Evolutionary conservation across 2,113 vertebrate genomes (phyloP).

Genomic region (Probosciger aterrimus): DNA sequence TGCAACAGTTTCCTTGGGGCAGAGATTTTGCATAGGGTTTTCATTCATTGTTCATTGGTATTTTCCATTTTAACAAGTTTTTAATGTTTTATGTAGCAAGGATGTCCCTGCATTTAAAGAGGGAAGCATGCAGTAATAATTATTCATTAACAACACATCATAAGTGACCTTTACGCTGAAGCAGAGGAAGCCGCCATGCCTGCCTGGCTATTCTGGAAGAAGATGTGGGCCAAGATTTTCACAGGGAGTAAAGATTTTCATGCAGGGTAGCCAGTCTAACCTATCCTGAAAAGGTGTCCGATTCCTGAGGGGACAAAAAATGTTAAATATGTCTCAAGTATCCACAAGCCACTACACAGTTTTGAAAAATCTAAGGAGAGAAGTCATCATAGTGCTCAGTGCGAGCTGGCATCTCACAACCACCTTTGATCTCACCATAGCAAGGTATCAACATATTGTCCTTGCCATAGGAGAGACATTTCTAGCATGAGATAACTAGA

Average conservation of each 20-base stretch:
- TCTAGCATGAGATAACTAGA: neutral
- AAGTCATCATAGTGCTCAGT: neutral
- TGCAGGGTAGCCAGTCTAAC: neutral
- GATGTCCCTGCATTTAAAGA: conserved; percentile 4
- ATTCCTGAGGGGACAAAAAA: neutral
- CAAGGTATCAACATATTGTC: neutral
- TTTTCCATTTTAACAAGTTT: conserved; percentile 11
- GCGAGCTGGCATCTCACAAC: neutral
- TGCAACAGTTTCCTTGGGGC: neutral
- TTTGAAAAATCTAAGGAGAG: neutral
- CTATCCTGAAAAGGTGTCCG: neutral
- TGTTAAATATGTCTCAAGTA: neutral
- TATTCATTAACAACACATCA: conserved; percentile 46
- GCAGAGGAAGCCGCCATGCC: neutral
- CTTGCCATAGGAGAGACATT: neutral
- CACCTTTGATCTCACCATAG: neutral
- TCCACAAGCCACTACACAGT: neutral
- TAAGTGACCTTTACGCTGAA: conserved; percentile 25
- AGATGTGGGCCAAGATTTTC: neutral
- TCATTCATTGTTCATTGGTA: neutral
- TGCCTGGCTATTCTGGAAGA: neutral
- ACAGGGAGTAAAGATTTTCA: neutral
- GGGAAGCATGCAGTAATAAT: neutral
- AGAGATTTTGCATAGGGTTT: neutral
- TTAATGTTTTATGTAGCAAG: neutral